Conservation (phyloP, 2,113 vertebrate genomes). For the Charina bottae region DNA sequence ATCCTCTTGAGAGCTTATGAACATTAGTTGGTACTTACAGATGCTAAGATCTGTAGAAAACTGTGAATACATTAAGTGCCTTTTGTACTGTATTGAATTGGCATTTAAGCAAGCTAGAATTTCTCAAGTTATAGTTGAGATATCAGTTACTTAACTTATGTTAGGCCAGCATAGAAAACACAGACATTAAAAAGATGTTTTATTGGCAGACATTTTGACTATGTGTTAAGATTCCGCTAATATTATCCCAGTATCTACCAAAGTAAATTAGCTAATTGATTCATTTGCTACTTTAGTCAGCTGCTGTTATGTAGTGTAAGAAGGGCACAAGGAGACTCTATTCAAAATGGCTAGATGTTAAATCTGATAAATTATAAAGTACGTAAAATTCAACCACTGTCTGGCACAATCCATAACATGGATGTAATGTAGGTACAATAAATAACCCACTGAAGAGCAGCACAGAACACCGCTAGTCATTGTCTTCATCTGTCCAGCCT, state of each 20-base stretch:
- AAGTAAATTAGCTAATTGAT: background rate
- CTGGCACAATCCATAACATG: background rate
- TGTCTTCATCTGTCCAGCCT: background rate
- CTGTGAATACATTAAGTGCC: background rate
- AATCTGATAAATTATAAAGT: background rate
- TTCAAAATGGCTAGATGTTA: background rate
- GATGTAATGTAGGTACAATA: background rate
- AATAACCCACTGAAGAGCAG: background rate
- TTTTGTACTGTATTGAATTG: background rate
- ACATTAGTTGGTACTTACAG: conserved; percentile 58
- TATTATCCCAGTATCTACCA: background rate
- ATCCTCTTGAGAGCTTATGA: conserved; percentile 55
- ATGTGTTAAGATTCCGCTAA: background rate
- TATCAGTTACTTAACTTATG: background rate
- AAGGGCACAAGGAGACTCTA: background rate
- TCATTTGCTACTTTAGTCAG: background rate
- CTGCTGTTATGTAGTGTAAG: background rate
- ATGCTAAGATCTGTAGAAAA: conserved; percentile 37
- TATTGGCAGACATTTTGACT: background rate
- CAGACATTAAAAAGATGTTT: background rate
- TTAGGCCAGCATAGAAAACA: background rate
- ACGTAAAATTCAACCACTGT: background rate
- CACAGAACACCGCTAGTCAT: background rate
- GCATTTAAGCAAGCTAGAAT: background rate
- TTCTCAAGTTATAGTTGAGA: background rate